These are phyloP conservation scores for Plemyria rubiginata DNA, from an alignment of 2,888 invertebrate species.

Conservation along the genomic window DNA sequence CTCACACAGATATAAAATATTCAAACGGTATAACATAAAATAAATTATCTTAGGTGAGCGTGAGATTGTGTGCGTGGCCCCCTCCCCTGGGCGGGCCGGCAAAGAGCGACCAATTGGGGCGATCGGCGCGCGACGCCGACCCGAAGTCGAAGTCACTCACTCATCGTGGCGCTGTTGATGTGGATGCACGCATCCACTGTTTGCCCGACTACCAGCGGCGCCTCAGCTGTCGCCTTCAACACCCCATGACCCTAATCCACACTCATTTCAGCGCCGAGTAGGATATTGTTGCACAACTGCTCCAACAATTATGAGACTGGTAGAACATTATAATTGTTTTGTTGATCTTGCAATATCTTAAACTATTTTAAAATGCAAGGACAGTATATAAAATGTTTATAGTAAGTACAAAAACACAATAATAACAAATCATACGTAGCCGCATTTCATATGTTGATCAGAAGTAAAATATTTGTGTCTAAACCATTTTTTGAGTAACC, in stretches of 20 bases:
- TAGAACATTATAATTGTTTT: slow-evolving; percentile 1
- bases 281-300: slow-evolving; percentile 9
- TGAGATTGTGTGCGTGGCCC: slow-evolving; percentile 77
- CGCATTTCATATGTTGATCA: no score
- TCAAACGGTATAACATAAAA: slow-evolving; percentile 85
- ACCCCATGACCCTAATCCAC: slow-evolving; percentile 59
- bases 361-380: background rate
- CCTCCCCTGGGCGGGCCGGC: slow-evolving; percentile 79
- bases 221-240: slow-evolving; percentile 43
- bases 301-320: background rate
- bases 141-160: slow-evolving; percentile 73
- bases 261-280: slow-evolving; percentile 47
- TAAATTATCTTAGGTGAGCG: slow-evolving; percentile 84
- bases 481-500: no score
- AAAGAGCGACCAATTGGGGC: slow-evolving; percentile 81
- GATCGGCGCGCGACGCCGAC: slow-evolving; percentile 83
- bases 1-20: slow-evolving; percentile 85
- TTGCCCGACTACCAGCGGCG: slow-evolving; percentile 25
- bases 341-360: no score
- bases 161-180: slow-evolving; percentile 62
- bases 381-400: background rate
- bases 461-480: no score
- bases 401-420: no score
- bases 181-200: slow-evolving; percentile 47
- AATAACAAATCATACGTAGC: no score